Conservation (phyloP, 2,113 vertebrate species). For the Myrmophylax atrothorax region DNA sequence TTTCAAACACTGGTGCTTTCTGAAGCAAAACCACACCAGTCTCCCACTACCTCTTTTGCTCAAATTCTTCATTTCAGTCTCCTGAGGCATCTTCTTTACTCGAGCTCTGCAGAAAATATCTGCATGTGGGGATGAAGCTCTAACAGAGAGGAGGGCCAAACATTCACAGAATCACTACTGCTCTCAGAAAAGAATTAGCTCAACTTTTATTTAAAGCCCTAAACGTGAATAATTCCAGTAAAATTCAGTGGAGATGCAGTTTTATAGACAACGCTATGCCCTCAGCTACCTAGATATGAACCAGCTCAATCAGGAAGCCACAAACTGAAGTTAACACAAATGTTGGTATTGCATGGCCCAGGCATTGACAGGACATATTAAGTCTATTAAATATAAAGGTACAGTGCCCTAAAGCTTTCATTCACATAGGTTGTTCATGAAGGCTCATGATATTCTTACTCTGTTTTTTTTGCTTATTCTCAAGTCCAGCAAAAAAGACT, state of each 20-base stretch:
- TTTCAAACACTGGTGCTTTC: not conserved
- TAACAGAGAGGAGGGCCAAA: not conserved
- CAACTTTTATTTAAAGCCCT: not conserved
- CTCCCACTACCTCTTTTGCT: not conserved
- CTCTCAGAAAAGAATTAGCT: not conserved
- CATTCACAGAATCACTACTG: not conserved
- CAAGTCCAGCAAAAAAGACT: not conserved
- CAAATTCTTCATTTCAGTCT: not conserved
- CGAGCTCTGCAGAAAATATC: not conserved
- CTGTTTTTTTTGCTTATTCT: not conserved
- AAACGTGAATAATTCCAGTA: not conserved
- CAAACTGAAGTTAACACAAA: not conserved
- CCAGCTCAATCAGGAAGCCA: not conserved
- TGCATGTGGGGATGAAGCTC: not conserved
- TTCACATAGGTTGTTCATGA: not conserved
- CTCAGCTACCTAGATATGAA: not conserved
- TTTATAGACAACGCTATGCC: not conserved
- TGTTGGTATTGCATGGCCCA: not conserved
- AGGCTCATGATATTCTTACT: not conserved
- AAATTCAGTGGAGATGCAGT: not conserved
- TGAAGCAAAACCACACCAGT: not conserved
- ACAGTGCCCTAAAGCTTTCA: accelerated
- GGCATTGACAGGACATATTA: not conserved
- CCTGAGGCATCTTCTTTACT: not conserved
- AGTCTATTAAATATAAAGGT: not conserved